Percentiles rank a stretch among this genome's conserved stretches.
Evolutionary conservation across 2,888 invertebrate genomes (phyloP).

Genomic region (Nephrotoma guestfalica): DNA sequence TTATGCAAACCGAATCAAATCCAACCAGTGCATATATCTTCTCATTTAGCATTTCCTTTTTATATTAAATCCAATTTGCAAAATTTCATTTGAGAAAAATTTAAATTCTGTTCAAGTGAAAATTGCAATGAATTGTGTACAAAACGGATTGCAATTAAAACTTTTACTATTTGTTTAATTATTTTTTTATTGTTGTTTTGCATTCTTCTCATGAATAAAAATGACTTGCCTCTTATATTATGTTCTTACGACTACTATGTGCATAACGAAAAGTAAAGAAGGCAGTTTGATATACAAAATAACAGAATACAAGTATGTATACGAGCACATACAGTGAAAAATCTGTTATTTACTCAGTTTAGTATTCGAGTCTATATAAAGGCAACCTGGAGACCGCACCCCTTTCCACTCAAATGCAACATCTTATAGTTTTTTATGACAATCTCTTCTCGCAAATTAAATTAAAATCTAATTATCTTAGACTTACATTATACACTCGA

Average conservation of each 20-base stretch:
- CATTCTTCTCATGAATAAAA: not conserved
- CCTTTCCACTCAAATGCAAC: not conserved
- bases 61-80: not conserved
- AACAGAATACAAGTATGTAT: not conserved
- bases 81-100: not conserved
- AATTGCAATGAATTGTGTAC: not conserved
- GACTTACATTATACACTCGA: not conserved
- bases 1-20: not conserved
- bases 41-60: not conserved
- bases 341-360: not conserved
- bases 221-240: not conserved
- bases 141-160: not conserved
- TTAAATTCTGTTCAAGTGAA: not conserved
- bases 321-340: not conserved
- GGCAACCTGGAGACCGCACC: not conserved
- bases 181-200: not conserved
- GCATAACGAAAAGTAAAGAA: not conserved
- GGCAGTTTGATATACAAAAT: not conserved
- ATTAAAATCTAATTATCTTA: not conserved
- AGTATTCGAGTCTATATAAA: not conserved
- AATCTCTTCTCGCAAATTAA: not conserved
- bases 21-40: not conserved
- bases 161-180: not conserved
- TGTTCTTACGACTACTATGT: too few species aligned
- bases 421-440: not conserved